phyloP scores from a whole-genome alignment of 2,113 vertebrate species.

The Pachycephala philippinensis region DNA sequence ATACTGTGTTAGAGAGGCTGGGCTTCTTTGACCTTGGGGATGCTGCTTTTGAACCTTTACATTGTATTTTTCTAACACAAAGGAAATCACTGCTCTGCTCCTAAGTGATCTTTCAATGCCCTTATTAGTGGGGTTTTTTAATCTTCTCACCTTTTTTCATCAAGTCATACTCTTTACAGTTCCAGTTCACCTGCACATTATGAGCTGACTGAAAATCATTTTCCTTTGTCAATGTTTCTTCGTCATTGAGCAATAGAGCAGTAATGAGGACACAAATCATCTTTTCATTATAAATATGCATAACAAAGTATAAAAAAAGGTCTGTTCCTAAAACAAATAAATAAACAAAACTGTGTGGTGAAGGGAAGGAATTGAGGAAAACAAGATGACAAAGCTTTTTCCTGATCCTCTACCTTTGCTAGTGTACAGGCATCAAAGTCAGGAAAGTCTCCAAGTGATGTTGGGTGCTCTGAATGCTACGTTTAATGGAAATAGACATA shows the following conservation, averaged over 20 bases:
- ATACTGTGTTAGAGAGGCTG: not conserved
- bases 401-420: slow-evolving; percentile 44
- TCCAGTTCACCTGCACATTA: slow-evolving; percentile 66
- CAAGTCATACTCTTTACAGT: slow-evolving; percentile 61
- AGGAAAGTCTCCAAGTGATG: slow-evolving; percentile 10
- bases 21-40: slow-evolving; percentile 48
- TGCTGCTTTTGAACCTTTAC: slow-evolving; percentile 19
- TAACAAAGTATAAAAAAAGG: slow-evolving; percentile 5
- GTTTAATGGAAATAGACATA: slow-evolving; percentile 35
- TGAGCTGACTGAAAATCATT: slow-evolving; percentile 69
- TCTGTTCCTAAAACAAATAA: slow-evolving; percentile 61
- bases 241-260: slow-evolving; percentile 42
- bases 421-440: not conserved
- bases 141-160: slow-evolving; percentile 75
- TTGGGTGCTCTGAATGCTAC: not conserved
- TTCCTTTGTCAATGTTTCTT: slow-evolving; percentile 70
- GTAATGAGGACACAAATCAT: slow-evolving; percentile 72
- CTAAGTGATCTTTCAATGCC: slow-evolving; percentile 59
- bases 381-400: slow-evolving; percentile 62
- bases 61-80: slow-evolving; percentile 34
- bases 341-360: not conserved
- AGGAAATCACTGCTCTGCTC: slow-evolving; percentile 29
- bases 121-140: slow-evolving; percentile 60
- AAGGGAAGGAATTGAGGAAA: slow-evolving; percentile 32
- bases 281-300: slow-evolving; percentile 64